phyloP scores from a whole-genome alignment of 2,888 invertebrate genomes.

The Tiliacea aurago region DNA sequence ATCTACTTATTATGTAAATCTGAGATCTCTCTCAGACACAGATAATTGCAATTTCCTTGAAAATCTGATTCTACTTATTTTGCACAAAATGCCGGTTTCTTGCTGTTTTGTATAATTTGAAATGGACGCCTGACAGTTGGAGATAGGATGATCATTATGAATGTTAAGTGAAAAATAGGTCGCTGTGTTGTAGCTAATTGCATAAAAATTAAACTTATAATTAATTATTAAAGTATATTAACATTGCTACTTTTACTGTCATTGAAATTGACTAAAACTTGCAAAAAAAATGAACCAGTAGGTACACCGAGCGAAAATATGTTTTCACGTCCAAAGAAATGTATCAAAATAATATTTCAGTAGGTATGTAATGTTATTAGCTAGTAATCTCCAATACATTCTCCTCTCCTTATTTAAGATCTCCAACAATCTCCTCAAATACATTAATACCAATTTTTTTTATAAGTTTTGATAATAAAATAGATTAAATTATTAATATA shows the following conservation, averaged over 20 bases:
- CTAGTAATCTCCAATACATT: no score
- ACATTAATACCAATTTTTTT: no score
- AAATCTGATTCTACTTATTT: constrained; percentile 40
- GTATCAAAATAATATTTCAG: no score
- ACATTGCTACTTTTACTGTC: background rate
- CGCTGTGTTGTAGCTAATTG: background rate
- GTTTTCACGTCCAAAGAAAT: background rate
- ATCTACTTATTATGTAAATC: constrained; percentile 65
- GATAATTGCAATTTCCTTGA: constrained; percentile 52
- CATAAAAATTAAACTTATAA: background rate
- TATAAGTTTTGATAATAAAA: no score
- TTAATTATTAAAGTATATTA: background rate
- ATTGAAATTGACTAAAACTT: background rate
- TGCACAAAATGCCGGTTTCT: constrained; percentile 16
- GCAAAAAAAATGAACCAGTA: no score
- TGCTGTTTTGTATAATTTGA: constrained; percentile 45
- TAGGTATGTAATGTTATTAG: no score
- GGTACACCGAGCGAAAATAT: background rate
- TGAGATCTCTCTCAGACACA: constrained; percentile 32
- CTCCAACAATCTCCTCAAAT: no score
- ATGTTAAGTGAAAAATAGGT: background rate
- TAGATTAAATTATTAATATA: no score
- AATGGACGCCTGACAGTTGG: constrained; percentile 32
- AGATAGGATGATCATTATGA: constrained; percentile 15
- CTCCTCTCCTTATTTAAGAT: no score